Evolutionary conservation across 2,888 invertebrate species (phyloP).

Genomic region (Gryllus longicercus): DNA sequence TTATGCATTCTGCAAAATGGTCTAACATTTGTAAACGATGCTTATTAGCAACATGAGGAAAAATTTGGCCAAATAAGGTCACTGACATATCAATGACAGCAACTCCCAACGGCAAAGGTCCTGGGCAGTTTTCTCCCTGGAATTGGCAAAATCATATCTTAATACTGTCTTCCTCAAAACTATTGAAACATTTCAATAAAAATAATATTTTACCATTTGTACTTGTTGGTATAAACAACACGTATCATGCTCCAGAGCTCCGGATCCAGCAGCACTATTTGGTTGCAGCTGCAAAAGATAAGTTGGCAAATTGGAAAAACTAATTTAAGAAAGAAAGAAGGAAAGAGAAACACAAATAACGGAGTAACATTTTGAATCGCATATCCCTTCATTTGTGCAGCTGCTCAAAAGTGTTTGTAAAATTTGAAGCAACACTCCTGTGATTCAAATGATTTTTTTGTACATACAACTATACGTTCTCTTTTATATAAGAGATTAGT

Average conservation of each 20-base stretch:
- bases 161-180: too few species aligned
- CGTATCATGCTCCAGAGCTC: slow-evolving; percentile 94
- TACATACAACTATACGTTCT: too few species aligned
- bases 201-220: slow-evolving; percentile 50
- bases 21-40: slow-evolving; percentile 96
- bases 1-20: slow-evolving; percentile 93
- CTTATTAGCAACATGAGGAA: slow-evolving; percentile 90
- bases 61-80: slow-evolving; percentile 86
- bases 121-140: slow-evolving; percentile 62
- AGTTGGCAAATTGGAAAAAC: too few species aligned
- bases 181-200: too few species aligned
- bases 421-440: too few species aligned
- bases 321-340: too few species aligned
- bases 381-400: too few species aligned
- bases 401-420: too few species aligned
- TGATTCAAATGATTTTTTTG: too few species aligned
- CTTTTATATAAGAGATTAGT: too few species aligned
- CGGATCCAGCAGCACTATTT: slow-evolving; percentile 91
- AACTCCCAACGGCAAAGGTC: slow-evolving; percentile 87
- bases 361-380: too few species aligned
- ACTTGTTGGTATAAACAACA: slow-evolving; percentile 81
- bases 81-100: slow-evolving; percentile 96
- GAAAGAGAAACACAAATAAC: too few species aligned
- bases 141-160: slow-evolving; percentile 25
- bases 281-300: slow-evolving; percentile 72